Conservation (phyloP, 2,888 invertebrate genomes). For the Pemphredon lugubris region DNA sequence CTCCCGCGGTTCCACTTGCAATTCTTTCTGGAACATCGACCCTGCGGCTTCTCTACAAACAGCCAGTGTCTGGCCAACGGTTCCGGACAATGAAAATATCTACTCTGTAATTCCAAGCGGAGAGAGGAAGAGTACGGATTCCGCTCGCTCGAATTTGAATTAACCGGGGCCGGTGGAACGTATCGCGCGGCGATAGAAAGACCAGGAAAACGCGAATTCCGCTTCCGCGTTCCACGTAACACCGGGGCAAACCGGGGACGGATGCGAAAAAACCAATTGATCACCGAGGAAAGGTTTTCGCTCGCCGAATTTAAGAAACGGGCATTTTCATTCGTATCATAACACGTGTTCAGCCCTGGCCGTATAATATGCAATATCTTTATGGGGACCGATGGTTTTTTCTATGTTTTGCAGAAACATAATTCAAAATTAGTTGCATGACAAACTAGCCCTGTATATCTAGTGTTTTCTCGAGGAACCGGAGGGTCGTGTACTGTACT, state of each 20-base stretch:
- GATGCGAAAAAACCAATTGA: slow-evolving; percentile 13
- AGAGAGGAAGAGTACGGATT: neutral
- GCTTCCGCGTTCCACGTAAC: slow-evolving; percentile 7
- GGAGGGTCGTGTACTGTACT: no score
- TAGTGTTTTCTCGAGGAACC: no score
- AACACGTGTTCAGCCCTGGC: no score
- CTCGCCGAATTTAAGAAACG: no score
- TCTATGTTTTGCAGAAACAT: no score
- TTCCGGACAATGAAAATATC: slow-evolving; percentile 21
- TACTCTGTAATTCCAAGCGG: slow-evolving; percentile 4
- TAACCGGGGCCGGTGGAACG: slow-evolving; percentile 16
- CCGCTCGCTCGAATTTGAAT: slow-evolving; percentile 20
- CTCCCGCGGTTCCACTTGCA: no score
- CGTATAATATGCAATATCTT: no score
- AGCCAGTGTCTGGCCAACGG: slow-evolving; percentile 11
- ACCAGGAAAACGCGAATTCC: slow-evolving; percentile 14
- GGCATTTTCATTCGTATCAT: no score
- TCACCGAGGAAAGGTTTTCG: no score
- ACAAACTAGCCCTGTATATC: no score
- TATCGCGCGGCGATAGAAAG: neutral
- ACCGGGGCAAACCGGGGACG: neutral
- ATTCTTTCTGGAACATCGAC: slow-evolving; percentile 30
- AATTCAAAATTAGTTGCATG: no score
- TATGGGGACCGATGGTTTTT: no score
- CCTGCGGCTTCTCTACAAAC: slow-evolving; percentile 12